Evolutionary conservation across 2,113 vertebrate species (phyloP).

Genomic region (Zosterops hypoxanthus): DNA sequence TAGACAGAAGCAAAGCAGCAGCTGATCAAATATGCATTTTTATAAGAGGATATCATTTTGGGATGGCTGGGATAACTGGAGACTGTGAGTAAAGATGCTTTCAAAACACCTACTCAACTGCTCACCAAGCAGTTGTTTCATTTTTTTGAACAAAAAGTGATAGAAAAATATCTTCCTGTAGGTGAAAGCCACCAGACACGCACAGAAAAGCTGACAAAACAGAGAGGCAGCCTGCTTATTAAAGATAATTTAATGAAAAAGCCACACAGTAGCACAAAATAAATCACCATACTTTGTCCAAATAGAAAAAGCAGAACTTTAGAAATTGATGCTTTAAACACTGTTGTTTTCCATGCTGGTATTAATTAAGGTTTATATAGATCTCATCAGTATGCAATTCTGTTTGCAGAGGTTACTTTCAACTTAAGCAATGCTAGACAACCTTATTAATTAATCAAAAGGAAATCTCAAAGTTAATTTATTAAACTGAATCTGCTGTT

Average conservation of each 20-base stretch:
- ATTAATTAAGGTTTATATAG: not conserved
- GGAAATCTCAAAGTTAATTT: not conserved
- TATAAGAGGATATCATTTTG: not conserved
- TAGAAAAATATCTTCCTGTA: not conserved
- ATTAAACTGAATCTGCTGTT: not conserved
- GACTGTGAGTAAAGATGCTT: not conserved
- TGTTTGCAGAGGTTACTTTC: not conserved
- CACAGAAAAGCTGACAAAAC: not conserved
- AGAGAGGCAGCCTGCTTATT: not conserved
- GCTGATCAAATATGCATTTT: not conserved
- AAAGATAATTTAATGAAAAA: slow-evolving; percentile 9
- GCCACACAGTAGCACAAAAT: not conserved
- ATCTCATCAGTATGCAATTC: not conserved
- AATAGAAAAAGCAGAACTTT: not conserved
- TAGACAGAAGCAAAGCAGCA: not conserved
- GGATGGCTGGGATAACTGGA: not conserved
- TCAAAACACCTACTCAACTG: not conserved
- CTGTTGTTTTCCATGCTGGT: not conserved
- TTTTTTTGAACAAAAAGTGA: not conserved
- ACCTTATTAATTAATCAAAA: not conserved
- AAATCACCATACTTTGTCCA: not conserved
- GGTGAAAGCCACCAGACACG: not conserved
- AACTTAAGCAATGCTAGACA: not conserved
- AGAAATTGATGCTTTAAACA: not conserved
- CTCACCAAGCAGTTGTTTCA: not conserved